phyloP scores from a whole-genome alignment of 2,113 vertebrate genomes.

The Prunella fulvescens region DNA sequence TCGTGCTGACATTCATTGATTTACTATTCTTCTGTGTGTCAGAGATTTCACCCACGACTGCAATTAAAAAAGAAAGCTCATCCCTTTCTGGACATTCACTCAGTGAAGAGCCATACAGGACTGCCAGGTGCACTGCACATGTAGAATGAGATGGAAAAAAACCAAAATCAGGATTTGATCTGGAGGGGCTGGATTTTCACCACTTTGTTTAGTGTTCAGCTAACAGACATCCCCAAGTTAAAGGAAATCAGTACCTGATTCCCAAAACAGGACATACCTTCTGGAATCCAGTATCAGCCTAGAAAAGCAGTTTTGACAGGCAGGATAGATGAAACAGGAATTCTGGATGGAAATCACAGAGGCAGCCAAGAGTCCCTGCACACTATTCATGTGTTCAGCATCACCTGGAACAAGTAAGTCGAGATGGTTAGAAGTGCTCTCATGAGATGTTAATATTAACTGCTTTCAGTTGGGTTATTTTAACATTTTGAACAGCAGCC shows the following conservation, averaged over 20 bases:
- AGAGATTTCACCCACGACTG: background rate
- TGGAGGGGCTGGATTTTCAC: background rate
- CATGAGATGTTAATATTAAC: background rate
- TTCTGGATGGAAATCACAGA: conserved; percentile 79
- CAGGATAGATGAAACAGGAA: conserved; percentile 75
- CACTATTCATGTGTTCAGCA: conserved; percentile 62
- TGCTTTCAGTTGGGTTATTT: background rate
- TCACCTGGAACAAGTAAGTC: background rate
- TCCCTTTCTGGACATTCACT: background rate
- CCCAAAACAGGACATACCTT: conserved; percentile 55
- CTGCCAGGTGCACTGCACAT: background rate
- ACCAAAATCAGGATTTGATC: background rate
- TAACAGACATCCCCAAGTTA: background rate
- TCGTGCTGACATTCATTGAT: background rate
- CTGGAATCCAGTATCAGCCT: conserved; percentile 56
- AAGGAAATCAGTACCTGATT: background rate
- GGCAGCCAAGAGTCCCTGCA: conserved; percentile 68
- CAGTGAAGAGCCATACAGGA: background rate
- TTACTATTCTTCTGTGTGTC: background rate
- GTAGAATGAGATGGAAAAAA: background rate
- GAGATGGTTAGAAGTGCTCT: background rate
- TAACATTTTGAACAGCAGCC: background rate
- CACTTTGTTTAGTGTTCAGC: background rate
- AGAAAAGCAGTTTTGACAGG: conserved; percentile 77
- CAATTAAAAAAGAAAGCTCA: background rate